Base-by-base conservation (phyloP, 2,888 invertebrate species). In the Sipunculus nudus region DNA sequence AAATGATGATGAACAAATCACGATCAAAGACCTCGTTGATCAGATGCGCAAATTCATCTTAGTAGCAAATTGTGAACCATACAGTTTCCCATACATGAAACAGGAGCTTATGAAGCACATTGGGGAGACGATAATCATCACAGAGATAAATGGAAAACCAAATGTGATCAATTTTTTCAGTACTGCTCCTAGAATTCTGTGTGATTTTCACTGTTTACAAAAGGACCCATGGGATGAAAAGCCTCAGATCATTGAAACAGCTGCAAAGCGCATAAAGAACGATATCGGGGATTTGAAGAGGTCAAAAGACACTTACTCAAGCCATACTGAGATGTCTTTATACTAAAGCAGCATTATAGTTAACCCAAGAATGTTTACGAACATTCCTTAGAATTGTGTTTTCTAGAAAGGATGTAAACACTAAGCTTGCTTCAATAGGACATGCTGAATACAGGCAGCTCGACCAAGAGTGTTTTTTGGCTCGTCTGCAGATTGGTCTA, bases 381-480 rank as follows among this genome's bases (percentile, higher is more conserved):
- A 0, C 47, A 2, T 53, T 70, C 13, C 38, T 63, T 26, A 29
- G 28, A 6, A 32, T 6, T 19, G 10, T 64, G 8, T 46, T 66
- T 57, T 26, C 32, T 23, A 54, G 43, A 3, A 53, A 53, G 26
- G 31, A 56, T 8, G 19, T 35, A 40, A 29, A 26, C 19, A 16
- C 23, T 6, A 71, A 68, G 52, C n/a, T 59, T 2, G 55, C 62
- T n/a, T 56, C 65, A 31, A 65, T 71, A 29, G 67, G 69, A 10
- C 70, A 71, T 45, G 64, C 70, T 19, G 62, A n/a, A 58, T 67
- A 38, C 70, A 70, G 40, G 67, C 68, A 32, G 32, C 52, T n/a
- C 46, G 65, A 25, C 72, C 72, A 38, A 53, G 61, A 50, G 38
- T 39, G 5, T 26, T 70, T 10, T 23, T 71, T n/a, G 28, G 49